A percentile compares a stretch with the other conserved stretches of the same genome.
phyloP scores from a whole-genome alignment of 2,888 invertebrate genomes.

The Octodonta nipae region DNA sequence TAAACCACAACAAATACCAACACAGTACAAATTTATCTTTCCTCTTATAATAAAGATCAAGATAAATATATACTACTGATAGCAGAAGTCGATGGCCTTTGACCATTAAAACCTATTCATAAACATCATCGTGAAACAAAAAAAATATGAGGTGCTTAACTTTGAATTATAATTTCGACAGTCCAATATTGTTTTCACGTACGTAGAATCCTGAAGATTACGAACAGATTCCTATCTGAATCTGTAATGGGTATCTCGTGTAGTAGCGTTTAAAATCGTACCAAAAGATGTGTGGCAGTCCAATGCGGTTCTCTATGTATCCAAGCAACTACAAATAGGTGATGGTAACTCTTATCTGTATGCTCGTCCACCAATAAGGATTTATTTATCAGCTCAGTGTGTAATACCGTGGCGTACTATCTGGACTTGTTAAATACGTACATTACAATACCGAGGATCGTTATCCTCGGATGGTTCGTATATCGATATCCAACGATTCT shows the following conservation, averaged over 20 bases:
- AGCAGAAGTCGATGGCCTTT: too few relatives aligned
- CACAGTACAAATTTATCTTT: too few relatives aligned
- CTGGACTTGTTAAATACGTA: slow-evolving; percentile 35
- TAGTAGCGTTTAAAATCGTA: slow-evolving; percentile 17
- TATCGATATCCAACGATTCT: slow-evolving; percentile 35
- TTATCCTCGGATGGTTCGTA: slow-evolving; percentile 34
- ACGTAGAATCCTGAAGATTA: too few relatives aligned
- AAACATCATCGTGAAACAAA: too few relatives aligned
- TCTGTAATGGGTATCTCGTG: slow-evolving; percentile 19
- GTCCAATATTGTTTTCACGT: too few relatives aligned
- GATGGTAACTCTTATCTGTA: slow-evolving; percentile 29
- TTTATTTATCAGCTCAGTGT: slow-evolving; percentile 29
- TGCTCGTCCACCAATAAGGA: slow-evolving; percentile 29
- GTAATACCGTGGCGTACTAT: slow-evolving; percentile 20
- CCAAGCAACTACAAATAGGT: slow-evolving; percentile 29
- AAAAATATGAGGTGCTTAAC: too few relatives aligned
- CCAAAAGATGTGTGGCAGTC: slow-evolving; percentile 13
- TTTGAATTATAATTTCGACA: too few relatives aligned
- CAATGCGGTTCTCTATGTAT: slow-evolving; percentile 11
- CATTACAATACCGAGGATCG: slow-evolving; percentile 37
- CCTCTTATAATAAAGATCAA: too few relatives aligned
- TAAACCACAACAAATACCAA: too few relatives aligned
- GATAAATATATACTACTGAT: too few relatives aligned
- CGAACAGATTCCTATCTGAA: too few relatives aligned
- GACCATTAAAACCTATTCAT: too few relatives aligned